A percentile compares a stretch with the other conserved stretches of the same genome.
These are phyloP conservation scores for Agrotis clavis DNA, from an alignment of 2,888 invertebrate genomes.

Conservation along the genomic window DNA sequence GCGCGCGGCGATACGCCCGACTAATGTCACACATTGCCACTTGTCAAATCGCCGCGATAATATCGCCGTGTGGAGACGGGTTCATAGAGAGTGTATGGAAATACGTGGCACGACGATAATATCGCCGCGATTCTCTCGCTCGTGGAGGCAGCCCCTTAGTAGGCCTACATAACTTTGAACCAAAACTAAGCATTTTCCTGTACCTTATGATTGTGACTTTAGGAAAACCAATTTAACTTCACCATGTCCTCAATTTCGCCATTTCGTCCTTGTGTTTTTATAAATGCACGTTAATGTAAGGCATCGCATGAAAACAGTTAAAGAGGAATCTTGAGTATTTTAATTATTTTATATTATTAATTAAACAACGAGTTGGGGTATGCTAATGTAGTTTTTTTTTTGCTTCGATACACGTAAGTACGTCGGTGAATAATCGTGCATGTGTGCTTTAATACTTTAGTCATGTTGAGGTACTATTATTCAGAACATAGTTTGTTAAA, in stretches of 20 bases:
- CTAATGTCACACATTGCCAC: no score
- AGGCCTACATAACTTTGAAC: no score
- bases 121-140: no score
- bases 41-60: no score
- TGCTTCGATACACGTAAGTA: slow-evolving; percentile 25
- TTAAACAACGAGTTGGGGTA: slow-evolving; percentile 38
- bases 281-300: slow-evolving; percentile 15
- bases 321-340: slow-evolving; percentile 47
- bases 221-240: slow-evolving; percentile 24
- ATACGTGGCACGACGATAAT: no score
- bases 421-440: slow-evolving; percentile 17
- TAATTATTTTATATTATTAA: slow-evolving; percentile 15
- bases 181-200: no score
- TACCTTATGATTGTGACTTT: no score
- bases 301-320: slow-evolving; percentile 38
- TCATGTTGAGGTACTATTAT: slow-evolving; percentile 22
- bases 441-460: slow-evolving; percentile 10
- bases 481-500: slow-evolving; percentile 15
- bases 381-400: slow-evolving; percentile 31
- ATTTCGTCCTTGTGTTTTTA: slow-evolving; percentile 29
- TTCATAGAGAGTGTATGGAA: no score
- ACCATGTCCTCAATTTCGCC: slow-evolving; percentile 19
- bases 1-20: no score
- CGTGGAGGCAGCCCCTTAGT: no score
- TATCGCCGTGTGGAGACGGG: no score